phyloP scores from a whole-genome alignment of 2,113 vertebrate genomes.

The Carassius gibelio region DNA sequence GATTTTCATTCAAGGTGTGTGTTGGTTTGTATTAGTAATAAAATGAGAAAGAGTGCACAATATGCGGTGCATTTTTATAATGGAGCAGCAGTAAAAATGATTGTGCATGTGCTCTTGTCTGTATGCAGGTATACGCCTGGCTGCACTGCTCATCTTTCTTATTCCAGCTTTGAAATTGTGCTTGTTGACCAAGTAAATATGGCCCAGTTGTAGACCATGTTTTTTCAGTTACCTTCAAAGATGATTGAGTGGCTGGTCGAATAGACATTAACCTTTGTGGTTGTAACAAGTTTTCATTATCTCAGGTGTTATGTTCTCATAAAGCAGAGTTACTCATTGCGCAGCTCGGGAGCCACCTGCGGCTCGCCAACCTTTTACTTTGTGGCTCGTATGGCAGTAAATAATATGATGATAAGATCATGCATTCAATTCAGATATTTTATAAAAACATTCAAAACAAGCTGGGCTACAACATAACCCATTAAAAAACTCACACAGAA shows the following conservation, averaged over 20 bases:
- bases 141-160: conserved; percentile 7
- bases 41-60: not conserved
- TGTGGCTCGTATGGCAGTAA: too few species aligned
- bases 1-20: not conserved
- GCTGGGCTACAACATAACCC: too few species aligned
- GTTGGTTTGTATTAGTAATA: conserved; percentile 10
- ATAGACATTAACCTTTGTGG: conserved; percentile 30
- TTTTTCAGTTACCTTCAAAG: conserved; percentile 19
- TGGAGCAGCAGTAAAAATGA: not conserved
- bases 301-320: conserved; percentile 15
- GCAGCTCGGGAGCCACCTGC: too few species aligned
- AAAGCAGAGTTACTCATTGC: not conserved
- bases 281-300: conserved; percentile 17
- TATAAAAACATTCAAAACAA: too few species aligned
- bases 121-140: not conserved
- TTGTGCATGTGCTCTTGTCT: not conserved
- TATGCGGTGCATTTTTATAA: not conserved
- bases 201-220: not conserved
- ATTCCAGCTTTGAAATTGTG: conserved; percentile 15
- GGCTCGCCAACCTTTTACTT: too few species aligned
- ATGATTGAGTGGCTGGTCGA: conserved; percentile 19
- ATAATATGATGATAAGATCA: too few species aligned
- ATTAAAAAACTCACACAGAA: too few species aligned
- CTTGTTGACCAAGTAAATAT: conserved; percentile 29
- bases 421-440: too few species aligned